Evolutionary conservation across 2,797 vertebrate genomes (phyloP).

Genomic region (Meriones psammophilus): DNA sequence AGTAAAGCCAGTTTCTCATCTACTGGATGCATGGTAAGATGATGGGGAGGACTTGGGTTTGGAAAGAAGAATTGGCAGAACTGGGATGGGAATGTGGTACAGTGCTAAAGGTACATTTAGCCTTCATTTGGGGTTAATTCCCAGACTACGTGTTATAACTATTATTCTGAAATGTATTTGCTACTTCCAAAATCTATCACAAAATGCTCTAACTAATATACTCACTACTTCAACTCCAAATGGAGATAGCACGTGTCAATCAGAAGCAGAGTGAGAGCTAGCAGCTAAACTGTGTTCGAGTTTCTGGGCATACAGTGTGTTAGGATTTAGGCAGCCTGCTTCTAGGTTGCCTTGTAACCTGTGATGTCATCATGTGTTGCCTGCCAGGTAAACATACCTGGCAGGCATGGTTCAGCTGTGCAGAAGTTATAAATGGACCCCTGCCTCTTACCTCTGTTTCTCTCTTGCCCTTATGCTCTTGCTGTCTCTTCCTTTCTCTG

Average conservation of each 20-base stretch:
- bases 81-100: background rate
- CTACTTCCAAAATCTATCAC: slow-evolving; percentile 31
- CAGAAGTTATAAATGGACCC: no score
- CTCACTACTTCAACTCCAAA: slow-evolving; percentile 1
- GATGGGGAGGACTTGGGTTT: background rate
- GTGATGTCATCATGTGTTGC: no score
- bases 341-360: no score
- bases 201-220: slow-evolving; percentile 48
- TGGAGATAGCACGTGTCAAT: background rate
- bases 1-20: background rate
- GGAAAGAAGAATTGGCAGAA: background rate
- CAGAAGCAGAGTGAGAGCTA: slow-evolving; percentile 8
- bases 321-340: no score
- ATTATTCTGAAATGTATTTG: slow-evolving; percentile 32
- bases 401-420: no score
- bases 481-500: no score
- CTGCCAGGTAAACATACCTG: no score
- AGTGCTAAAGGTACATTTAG: background rate
- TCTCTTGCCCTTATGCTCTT: no score
- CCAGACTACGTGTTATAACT: slow-evolving; percentile 12
- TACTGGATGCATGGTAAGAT: background rate
- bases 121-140: slow-evolving; percentile 6
- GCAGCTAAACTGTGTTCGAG: slow-evolving; percentile 11
- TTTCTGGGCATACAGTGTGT: no score
- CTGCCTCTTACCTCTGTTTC: no score